These are phyloP conservation scores for Sarcophaga carnaria DNA, from an alignment of 2,888 invertebrate species.

Conservation along the genomic window DNA sequence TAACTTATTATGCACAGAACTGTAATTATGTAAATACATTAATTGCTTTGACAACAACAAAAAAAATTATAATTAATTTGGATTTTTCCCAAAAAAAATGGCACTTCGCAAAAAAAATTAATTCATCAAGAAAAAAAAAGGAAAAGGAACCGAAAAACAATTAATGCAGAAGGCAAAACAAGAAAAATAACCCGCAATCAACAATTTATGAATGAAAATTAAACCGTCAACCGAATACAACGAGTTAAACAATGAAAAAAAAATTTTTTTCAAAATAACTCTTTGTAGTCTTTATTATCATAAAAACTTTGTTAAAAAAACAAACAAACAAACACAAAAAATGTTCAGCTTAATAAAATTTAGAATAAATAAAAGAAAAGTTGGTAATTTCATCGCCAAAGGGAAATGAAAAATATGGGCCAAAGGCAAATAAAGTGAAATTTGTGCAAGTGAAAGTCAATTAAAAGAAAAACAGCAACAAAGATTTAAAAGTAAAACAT, in stretches of 20 bases:
- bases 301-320: neutral
- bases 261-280: too few relatives aligned
- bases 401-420: neutral
- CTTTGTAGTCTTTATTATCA: too few relatives aligned
- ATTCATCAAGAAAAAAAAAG: neutral
- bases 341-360: neutral
- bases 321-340: neutral
- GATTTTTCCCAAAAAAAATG: neutral
- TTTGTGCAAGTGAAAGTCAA: neutral
- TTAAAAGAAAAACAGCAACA: neutral
- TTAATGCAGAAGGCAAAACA: neutral
- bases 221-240: neutral
- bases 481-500: neutral
- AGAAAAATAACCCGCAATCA: neutral
- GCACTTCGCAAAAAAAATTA: neutral
- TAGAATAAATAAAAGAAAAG: neutral
- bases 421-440: neutral
- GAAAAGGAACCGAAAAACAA: neutral
- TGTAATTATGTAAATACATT: neutral
- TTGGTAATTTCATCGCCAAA: neutral
- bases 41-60: neutral
- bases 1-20: too few relatives aligned
- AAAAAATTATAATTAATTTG: neutral
- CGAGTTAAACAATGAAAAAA: neutral
- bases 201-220: neutral